These are phyloP conservation scores for Epistrophella euchroma DNA, from an alignment of 2,888 invertebrate genomes.

Conservation along the genomic window DNA sequence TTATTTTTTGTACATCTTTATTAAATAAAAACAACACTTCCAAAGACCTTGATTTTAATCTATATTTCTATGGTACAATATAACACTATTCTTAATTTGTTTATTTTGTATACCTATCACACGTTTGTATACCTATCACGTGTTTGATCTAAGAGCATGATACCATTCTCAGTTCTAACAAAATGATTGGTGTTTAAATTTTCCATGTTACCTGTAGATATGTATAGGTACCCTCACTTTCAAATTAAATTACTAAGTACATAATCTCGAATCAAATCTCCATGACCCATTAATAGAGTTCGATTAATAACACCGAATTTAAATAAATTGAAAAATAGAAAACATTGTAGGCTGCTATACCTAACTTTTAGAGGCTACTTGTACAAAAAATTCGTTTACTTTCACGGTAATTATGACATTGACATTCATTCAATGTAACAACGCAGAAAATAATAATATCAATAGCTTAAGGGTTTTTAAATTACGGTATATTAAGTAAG, in stretches of 20 bases:
- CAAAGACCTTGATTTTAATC: background rate
- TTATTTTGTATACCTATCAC: background rate
- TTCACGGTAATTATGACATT: constrained; percentile 1
- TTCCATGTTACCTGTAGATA: too few relatives aligned
- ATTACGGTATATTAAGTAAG: too few relatives aligned
- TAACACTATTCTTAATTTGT: background rate
- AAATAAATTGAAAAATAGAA: background rate
- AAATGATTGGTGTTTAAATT: background rate
- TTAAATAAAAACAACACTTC: too few relatives aligned
- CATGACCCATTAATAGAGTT: background rate
- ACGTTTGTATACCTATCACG: background rate
- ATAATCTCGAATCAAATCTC: background rate
- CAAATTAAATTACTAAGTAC: background rate
- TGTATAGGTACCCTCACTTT: background rate
- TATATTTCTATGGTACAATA: background rate
- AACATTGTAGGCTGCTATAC: background rate
- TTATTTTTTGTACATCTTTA: too few relatives aligned
- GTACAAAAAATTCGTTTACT: background rate
- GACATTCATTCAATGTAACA: constrained; percentile 18
- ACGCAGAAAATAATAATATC: background rate
- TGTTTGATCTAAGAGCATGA: background rate
- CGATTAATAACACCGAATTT: background rate
- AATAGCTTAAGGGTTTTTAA: constrained; percentile 1
- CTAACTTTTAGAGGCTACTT: background rate
- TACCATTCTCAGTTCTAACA: background rate